Base-by-base conservation (phyloP, 2,113 vertebrate species). In the Balaenoptera acutorostrata region DNA sequence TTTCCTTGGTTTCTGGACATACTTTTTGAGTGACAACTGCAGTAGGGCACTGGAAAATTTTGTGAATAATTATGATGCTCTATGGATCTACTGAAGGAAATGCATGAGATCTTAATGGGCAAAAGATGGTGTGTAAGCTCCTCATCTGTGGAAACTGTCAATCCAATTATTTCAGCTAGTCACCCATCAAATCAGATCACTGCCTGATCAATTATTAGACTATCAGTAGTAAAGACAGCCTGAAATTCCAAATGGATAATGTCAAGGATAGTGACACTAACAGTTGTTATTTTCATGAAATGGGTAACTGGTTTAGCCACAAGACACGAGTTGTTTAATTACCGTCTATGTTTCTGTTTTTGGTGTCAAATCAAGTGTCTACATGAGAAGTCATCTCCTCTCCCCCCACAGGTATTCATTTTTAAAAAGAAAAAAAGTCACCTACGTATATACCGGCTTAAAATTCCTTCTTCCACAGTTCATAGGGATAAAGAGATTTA, bases 151-250 rank as follows among this genome's bases (percentile, higher is more conserved):
- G 31, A 97, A 91, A 89, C 15, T 90, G 92, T 92, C 95, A 91
- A 78, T 74, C 72, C 66, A 80, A 64, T 97, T 82, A 91, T 89
- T 96, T 95, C 72, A 94, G 86, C 64, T 29, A 95, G 85, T 57
- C 86, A 31, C 61, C 85, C 36, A n/a, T 83, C 90, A 84, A 66
- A 44, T 89, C 72, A 89, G 82, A 89, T 85, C 27, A 25, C 78
- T 88, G 15, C 29, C 55, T 55, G 71, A 52, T 91, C 46, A 85
- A n/a, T 93, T 44, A 41, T 39, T 55, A 39, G 82, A 29, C 46
- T 61, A 63, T 86, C 39, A 55, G 64, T 9, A n/a, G 94, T 68
- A 82, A 95, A 94, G 21, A 61, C 61, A 78, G 75, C 85, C 68
- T 36, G 63, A 93, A 69, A 63, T 74, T 68, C 85, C 84, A 31